phyloP scores from a whole-genome alignment of 92 coral and sea anemone species.

The Plumapathes pennacea region DNA sequence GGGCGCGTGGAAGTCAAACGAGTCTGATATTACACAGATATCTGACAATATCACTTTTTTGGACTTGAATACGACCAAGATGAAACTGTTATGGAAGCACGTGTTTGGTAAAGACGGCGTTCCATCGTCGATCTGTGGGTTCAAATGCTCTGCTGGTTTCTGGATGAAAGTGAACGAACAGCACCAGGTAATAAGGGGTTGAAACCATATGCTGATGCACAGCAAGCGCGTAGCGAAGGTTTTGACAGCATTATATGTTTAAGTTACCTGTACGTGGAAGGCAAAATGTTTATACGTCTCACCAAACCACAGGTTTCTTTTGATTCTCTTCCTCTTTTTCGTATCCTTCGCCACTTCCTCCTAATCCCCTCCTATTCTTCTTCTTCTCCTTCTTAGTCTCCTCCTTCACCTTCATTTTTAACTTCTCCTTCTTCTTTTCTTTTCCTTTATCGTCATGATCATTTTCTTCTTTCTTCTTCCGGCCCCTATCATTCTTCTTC shows the following conservation, averaged over 20 bases:
- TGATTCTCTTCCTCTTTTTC: too few relatives aligned
- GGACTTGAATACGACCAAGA: constrained; percentile 25
- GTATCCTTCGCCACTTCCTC: too few relatives aligned
- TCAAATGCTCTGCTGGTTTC: constrained; percentile 57
- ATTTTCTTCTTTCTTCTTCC: too few relatives aligned
- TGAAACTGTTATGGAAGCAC: constrained; percentile 37
- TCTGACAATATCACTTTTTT: constrained; percentile 50
- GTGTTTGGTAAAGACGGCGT: constrained; percentile 30
- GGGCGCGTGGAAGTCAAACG: constrained; percentile 66
- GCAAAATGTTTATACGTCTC: too few relatives aligned
- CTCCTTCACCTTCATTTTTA: too few relatives aligned
- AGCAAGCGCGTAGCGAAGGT: neutral
- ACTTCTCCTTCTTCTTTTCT: too few relatives aligned
- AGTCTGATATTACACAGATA: constrained; percentile 38
- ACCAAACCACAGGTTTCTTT: too few relatives aligned
- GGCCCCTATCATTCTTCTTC: too few relatives aligned
- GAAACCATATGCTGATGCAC: neutral
- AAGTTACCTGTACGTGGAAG: too few relatives aligned
- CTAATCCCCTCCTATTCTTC: too few relatives aligned
- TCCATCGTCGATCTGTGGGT: constrained; percentile 63
- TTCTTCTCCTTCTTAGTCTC: too few relatives aligned
- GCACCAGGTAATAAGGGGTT: constrained; percentile 38
- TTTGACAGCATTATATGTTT: neutral
- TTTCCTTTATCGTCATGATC: too few relatives aligned
- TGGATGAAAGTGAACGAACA: constrained; percentile 41